Base-by-base conservation (phyloP, 2,113 vertebrate species). In the cattle (Bos taurus) region DNA sequence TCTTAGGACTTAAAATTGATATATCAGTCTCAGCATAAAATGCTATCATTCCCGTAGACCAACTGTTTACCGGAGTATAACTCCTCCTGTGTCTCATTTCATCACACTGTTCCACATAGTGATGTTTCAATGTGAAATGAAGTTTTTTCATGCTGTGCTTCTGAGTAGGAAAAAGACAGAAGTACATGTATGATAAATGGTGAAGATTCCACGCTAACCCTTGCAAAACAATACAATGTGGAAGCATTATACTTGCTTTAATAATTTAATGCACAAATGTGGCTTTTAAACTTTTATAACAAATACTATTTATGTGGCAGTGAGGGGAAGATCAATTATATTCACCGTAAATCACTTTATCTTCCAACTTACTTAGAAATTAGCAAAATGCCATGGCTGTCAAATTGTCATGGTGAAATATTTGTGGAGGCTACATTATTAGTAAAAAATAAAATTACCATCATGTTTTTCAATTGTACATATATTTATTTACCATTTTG, bases 71-170 rank as follows among this genome's bases (percentile, higher is more conserved):
- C 98, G 83, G 99, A 98, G 97, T 99, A 99, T 99, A 99, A 99
- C 99, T 99, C 99, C 99, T 98, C 98, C 99, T 99, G 99, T 99
- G 99, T 99, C 99, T 99, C 99, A 99, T 99, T 99, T 99, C 99
- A 99, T 99, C 99, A 99, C 98, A 99, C 98, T 99, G 99, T 98
- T 99, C 99, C 99, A 99, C 97, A 98, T 96, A 98, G 99, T 98
- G 99, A 99, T 99, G 99, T 99, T 99, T 99, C 99, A 99, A 98
- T 99, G 99, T 98, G 98, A 99, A 99, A 99, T 99, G 99, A 99
- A 99, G 98, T 99, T 99, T 99, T 98, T 99, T 99, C 99, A 99
- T 98, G 99, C 99, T 99, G 99, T 99, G 99, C 99, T 99, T 99
- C 99, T 99, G 99, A 99, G 99, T 99, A 99, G 99, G 98, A 99